A percentile compares a stretch with the other conserved stretches of the same genome.
Evolutionary conservation across 2,797 vertebrate species (phyloP).

Genomic region (Heterohyrax brucei): DNA sequence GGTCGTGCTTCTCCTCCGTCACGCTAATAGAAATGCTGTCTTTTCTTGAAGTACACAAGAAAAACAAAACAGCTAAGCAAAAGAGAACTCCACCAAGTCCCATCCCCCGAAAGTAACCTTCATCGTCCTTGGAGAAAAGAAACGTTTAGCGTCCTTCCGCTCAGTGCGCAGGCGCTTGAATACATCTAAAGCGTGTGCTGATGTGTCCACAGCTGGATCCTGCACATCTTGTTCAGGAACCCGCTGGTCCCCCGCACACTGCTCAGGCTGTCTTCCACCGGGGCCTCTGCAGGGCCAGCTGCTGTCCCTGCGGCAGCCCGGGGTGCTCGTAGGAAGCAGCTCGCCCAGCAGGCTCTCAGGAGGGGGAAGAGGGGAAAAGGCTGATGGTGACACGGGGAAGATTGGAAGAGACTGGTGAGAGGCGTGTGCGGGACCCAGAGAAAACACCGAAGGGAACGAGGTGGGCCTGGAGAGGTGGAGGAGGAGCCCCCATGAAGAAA

Average conservation of each 20-base stretch:
- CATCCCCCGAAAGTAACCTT: not conserved
- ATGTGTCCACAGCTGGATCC: not conserved
- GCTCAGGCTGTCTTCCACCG: not conserved
- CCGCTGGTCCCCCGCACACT: not conserved
- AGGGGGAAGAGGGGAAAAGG: not conserved
- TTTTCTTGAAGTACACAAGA: not conserved
- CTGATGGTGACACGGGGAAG: not conserved
- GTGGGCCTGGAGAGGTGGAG: not conserved
- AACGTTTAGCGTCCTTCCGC: not conserved
- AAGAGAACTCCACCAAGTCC: not conserved
- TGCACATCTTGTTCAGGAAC: not conserved
- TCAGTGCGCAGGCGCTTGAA: accelerated
- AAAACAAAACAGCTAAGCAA: not conserved
- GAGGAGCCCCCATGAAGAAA: not conserved
- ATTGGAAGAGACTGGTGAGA: not conserved
- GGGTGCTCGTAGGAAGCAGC: not conserved
- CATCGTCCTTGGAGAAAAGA: not conserved
- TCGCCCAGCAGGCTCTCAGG: not conserved
- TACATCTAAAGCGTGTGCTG: accelerated
- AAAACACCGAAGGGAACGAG: not conserved
- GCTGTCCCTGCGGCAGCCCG: not conserved
- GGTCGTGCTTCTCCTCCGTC: not conserved
- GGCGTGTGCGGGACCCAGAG: not conserved
- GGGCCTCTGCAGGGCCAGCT: not conserved
- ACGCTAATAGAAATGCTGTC: not conserved